Percentiles rank a stretch among this genome's conserved stretches.
Evolutionary conservation across 2,113 vertebrate genomes (phyloP).

Genomic region (Phoenicopterus ruber): DNA sequence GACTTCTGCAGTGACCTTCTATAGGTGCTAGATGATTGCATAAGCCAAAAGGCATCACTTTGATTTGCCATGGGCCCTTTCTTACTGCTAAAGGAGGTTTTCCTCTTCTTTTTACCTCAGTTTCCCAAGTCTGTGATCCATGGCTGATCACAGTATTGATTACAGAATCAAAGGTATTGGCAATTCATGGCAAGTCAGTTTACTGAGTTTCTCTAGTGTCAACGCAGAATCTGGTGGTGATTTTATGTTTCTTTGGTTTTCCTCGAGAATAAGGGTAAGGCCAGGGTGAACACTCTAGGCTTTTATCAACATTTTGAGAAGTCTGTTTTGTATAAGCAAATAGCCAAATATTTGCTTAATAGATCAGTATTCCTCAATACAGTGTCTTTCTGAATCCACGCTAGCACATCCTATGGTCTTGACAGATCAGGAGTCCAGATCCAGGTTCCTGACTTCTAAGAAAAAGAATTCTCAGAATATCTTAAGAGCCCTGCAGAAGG

Average conservation of each 20-base stretch:
- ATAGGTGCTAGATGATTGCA: not conserved
- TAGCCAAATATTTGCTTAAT: not conserved
- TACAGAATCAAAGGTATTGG: not conserved
- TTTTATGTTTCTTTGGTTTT: not conserved
- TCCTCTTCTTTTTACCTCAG: not conserved
- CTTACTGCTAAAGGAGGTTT: not conserved
- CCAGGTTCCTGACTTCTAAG: not conserved
- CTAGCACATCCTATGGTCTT: not conserved
- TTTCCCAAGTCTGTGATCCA: not conserved
- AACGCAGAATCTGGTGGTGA: not conserved
- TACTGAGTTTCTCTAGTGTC: not conserved
- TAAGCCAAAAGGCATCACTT: not conserved
- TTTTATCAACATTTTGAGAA: not conserved
- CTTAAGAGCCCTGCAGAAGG: not conserved
- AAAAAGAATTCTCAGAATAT: not conserved
- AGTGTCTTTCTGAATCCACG: not conserved
- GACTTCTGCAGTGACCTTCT: not conserved
- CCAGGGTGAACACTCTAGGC: not conserved
- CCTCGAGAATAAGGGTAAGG: not conserved
- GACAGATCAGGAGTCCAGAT: not conserved
- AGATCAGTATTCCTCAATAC: not conserved
- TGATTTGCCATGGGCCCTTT: not conserved
- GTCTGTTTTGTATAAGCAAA: not conserved
- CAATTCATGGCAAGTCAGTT: not conserved
- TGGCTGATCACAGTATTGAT: not conserved